Conservation (phyloP, 2,888 invertebrate species). For the Torymus texanus region DNA sequence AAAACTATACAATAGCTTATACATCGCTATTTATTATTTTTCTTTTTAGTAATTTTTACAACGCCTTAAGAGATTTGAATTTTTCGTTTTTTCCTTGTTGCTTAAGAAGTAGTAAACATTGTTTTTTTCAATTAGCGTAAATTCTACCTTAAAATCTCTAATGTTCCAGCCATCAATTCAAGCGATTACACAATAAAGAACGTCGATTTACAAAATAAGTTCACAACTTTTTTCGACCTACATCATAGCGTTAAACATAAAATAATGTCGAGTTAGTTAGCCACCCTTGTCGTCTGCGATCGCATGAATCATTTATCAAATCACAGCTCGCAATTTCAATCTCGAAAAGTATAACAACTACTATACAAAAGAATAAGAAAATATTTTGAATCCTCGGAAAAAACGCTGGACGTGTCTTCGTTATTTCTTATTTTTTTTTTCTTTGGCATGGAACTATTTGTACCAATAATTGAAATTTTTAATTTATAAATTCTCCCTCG, state of each 20-base stretch:
- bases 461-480: constrained; percentile 44
- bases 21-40: not conserved
- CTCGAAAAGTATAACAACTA: constrained; percentile 18
- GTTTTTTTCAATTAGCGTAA: not conserved
- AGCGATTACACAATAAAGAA: not conserved
- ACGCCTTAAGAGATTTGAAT: constrained; percentile 12
- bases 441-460: constrained; percentile 48
- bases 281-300: not conserved
- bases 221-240: not conserved
- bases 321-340: constrained; percentile 29
- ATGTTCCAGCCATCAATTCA: constrained; percentile 25
- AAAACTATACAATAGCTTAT: constrained; percentile 21
- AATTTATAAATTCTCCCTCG: constrained; percentile 35
- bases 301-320: constrained; percentile 17
- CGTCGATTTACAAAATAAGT: constrained; percentile 30
- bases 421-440: constrained; percentile 1
- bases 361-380: constrained; percentile 40
- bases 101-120: constrained; percentile 20
- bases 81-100: not conserved
- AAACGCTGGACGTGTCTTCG: constrained; percentile 32
- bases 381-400: constrained; percentile 32
- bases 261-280: constrained; percentile 9
- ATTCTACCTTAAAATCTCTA: constrained; percentile 28
- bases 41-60: constrained; percentile 19
- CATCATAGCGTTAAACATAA: not conserved